Conservation (phyloP, 1,140 invertebrate genomes). For the Macrocentrus cingulum region DNA sequence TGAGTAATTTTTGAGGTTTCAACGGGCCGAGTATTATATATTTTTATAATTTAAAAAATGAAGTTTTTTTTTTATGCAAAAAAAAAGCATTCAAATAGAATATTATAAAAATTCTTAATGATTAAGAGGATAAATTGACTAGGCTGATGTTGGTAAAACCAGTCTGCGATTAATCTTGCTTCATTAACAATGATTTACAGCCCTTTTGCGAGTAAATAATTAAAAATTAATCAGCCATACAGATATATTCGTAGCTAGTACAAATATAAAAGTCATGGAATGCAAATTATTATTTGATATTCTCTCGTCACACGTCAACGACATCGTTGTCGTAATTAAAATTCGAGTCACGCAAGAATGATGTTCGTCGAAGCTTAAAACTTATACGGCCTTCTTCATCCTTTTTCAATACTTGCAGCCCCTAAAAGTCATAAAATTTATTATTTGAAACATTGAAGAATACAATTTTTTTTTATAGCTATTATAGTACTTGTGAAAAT, state of each 20-base stretch:
- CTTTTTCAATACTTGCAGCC: slow-evolving; percentile 54
- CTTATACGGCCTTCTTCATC: slow-evolving; percentile 49
- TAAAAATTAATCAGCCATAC: too few species aligned
- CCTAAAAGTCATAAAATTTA: slow-evolving; percentile 40
- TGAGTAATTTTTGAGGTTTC: background rate
- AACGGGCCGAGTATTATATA: background rate
- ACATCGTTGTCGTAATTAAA: slow-evolving; percentile 57
- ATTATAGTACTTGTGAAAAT: background rate
- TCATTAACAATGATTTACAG: slow-evolving; percentile 1
- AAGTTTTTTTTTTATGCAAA: too few species aligned
- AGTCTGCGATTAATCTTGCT: background rate
- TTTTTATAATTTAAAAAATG: background rate
- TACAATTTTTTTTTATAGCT: too few species aligned
- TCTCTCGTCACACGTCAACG: slow-evolving; percentile 51
- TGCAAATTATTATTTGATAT: slow-evolving; percentile 1
- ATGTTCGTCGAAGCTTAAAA: slow-evolving; percentile 54
- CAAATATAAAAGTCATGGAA: slow-evolving; percentile 12
- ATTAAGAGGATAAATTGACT: slow-evolving; percentile 2
- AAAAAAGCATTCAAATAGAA: background rate
- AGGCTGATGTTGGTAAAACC: slow-evolving; percentile 5
- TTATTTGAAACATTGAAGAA: too few species aligned
- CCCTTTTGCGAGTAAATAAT: background rate
- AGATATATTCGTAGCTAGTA: background rate
- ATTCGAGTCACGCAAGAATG: slow-evolving; percentile 56
- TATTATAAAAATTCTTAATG: background rate